Conservation (phyloP, 2,113 vertebrate species). For the Probosciger aterrimus region DNA sequence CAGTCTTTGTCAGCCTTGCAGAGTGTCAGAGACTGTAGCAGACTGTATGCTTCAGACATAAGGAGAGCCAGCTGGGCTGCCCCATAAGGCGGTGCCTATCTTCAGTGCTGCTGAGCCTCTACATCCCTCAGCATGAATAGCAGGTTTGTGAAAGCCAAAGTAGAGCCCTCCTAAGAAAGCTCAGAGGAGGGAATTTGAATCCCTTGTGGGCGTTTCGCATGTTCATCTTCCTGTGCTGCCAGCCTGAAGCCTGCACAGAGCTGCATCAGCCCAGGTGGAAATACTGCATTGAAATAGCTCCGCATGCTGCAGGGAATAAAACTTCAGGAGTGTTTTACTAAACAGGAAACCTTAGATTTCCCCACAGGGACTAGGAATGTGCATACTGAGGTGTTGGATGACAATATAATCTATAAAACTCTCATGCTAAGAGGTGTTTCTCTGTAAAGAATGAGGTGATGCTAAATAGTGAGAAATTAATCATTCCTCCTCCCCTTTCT, state of each 20-base stretch:
- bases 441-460: constrained; percentile 15
- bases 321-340: not conserved
- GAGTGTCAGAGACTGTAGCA: not conserved
- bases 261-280: not conserved
- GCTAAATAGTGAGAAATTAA: constrained; percentile 43
- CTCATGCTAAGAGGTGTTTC: not conserved
- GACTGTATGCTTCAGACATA: not conserved
- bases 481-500: constrained; percentile 9
- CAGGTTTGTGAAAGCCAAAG: not conserved
- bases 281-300: not conserved
- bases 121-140: not conserved
- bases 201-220: not conserved
- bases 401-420: constrained; percentile 38
- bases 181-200: not conserved
- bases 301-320: not conserved
- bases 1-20: not conserved
- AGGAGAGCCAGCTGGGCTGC: constrained; percentile 16
- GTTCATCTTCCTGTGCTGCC: not conserved
- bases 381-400: not conserved
- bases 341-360: not conserved
- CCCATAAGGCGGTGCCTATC: constrained; percentile 7
- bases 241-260: not conserved
- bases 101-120: not conserved
- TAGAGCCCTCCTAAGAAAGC: not conserved
- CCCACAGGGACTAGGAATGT: not conserved